Conservation (phyloP, 2,113 vertebrate genomes). For the Otus sunia region DNA sequence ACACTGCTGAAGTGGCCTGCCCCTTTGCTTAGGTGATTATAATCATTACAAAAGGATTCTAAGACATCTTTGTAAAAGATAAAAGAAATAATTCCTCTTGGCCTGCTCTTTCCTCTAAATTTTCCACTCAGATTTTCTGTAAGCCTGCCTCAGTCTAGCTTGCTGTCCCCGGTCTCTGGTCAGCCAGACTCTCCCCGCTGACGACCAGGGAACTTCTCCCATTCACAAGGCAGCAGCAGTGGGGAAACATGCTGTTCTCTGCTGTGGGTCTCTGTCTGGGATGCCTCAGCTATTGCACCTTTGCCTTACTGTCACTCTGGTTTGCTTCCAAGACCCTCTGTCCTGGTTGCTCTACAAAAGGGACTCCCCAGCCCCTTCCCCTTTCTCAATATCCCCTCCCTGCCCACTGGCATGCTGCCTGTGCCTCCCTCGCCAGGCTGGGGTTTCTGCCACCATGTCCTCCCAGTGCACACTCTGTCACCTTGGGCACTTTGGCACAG, state of each 20-base stretch:
- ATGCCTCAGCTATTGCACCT: accelerated
- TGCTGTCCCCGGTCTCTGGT: background rate
- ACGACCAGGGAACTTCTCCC: background rate
- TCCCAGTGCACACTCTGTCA: background rate
- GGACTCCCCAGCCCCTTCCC: background rate
- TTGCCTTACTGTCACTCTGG: background rate
- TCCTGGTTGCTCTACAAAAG: background rate
- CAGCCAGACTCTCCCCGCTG: background rate
- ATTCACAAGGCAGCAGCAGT: background rate
- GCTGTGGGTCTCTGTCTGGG: background rate
- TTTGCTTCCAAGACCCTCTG: background rate
- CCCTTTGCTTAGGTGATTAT: background rate
- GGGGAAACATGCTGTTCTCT: background rate
- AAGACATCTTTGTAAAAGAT: background rate
- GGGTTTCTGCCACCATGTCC: background rate
- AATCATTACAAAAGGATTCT: background rate
- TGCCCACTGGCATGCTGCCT: background rate
- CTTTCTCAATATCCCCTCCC: background rate
- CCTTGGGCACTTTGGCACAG: accelerated
- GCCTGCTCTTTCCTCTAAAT: background rate
- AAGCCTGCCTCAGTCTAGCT: background rate
- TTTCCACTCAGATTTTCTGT: background rate
- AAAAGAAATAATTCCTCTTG: background rate
- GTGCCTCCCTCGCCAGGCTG: background rate
- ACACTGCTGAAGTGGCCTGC: background rate